phyloP scores from a whole-genome alignment of 2,113 vertebrate genomes.

The Speoplatyrhinus poulsoni region DNA sequence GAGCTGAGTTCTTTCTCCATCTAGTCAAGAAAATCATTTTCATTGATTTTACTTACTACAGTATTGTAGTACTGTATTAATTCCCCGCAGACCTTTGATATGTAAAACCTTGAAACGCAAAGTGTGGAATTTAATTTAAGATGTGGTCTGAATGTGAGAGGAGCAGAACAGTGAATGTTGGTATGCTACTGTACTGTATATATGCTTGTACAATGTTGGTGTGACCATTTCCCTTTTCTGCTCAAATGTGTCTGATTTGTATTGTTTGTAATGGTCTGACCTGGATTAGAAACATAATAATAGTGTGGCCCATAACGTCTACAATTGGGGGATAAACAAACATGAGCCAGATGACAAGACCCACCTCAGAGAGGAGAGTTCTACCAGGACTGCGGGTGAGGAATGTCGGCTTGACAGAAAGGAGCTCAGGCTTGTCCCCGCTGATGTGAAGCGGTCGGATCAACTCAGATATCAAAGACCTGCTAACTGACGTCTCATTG shows the following conservation, averaged over 20 bases:
- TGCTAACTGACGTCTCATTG: slow-evolving; percentile 81
- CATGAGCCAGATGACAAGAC: slow-evolving; percentile 5
- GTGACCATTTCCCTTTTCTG: too few species aligned
- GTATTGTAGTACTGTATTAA: too few species aligned
- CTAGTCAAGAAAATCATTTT: slow-evolving; percentile 61
- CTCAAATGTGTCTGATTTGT: too few species aligned
- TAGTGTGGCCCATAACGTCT: background rate
- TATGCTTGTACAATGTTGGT: too few species aligned
- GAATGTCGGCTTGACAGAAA: slow-evolving; percentile 86
- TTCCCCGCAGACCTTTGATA: background rate
- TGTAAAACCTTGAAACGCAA: slow-evolving; percentile 25
- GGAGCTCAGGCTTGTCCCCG: slow-evolving; percentile 84
- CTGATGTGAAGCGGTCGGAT: slow-evolving; percentile 84
- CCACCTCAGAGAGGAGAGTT: slow-evolving; percentile 86
- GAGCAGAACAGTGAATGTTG: too few species aligned
- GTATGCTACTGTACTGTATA: too few species aligned
- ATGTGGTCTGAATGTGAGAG: slow-evolving; percentile 26
- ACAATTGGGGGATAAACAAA: background rate
- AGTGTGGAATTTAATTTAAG: slow-evolving; percentile 29
- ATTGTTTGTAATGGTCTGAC: too few species aligned
- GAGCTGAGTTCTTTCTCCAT: slow-evolving; percentile 92
- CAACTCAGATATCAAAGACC: slow-evolving; percentile 85
- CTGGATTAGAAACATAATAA: too few species aligned
- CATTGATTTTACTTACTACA: too few species aligned
- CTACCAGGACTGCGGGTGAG: slow-evolving; percentile 82